Evolutionary conservation across 1,140 invertebrate genomes (phyloP).

Genomic region (Zophobas morio): DNA sequence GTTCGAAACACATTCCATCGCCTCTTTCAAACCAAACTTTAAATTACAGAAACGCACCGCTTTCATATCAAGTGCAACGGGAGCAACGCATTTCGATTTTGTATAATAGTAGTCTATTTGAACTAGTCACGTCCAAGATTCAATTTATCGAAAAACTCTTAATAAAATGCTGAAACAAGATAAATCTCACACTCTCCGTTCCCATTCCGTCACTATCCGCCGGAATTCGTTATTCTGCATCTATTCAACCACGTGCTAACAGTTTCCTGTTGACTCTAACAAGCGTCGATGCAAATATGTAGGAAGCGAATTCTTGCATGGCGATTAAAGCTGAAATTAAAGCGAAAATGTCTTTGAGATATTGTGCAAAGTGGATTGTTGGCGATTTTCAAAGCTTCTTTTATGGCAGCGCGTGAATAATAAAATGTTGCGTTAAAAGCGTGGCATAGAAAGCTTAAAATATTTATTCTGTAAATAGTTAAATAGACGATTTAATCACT

Average conservation of each 20-base stretch:
- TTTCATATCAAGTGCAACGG: too few relatives aligned
- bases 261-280: not conserved
- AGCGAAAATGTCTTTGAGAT: not conserved
- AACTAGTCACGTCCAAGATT: too few relatives aligned
- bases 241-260: not conserved
- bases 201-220: not conserved
- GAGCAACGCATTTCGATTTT: too few relatives aligned
- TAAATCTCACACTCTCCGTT: not conserved
- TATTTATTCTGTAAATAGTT: conserved; percentile 23
- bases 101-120: too few relatives aligned
- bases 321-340: conserved; percentile 1
- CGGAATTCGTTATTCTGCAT: not conserved
- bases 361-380: too few relatives aligned
- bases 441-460: conserved; percentile 21
- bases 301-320: too few relatives aligned
- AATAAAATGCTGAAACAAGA: not conserved
- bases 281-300: not conserved
- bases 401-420: conserved; percentile 3
- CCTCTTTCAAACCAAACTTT: too few relatives aligned
- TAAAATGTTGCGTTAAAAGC: not conserved
- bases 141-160: not conserved
- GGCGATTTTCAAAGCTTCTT: not conserved
- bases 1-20: too few relatives aligned
- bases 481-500: conserved; percentile 25
- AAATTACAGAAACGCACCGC: too few relatives aligned